phyloP scores from a whole-genome alignment of 2,888 invertebrate species.

The Coecobrya sp. region DNA sequence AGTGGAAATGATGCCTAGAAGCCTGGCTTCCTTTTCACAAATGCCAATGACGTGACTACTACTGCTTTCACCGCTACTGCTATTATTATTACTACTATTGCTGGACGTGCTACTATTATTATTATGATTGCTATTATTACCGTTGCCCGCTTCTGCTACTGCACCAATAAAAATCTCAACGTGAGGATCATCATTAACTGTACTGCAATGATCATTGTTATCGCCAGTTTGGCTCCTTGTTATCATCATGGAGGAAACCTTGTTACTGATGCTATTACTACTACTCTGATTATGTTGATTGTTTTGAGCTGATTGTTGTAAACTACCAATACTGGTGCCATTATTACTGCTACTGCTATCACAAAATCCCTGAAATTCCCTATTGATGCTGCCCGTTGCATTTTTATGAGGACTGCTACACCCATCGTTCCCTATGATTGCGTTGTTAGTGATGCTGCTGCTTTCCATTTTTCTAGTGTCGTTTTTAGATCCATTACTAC shows the following conservation, averaged over 20 bases:
- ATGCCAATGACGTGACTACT: conserved; percentile 48
- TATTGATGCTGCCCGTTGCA: conserved; percentile 41
- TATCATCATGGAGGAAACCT: conserved; percentile 10
- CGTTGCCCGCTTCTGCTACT: background rate
- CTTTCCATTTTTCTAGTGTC: conserved; percentile 34
- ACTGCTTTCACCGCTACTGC: background rate
- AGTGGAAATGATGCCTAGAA: conserved; percentile 95
- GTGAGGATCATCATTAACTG: conserved; percentile 14
- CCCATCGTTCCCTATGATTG: conserved; percentile 1
- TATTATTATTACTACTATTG: conserved; percentile 26
- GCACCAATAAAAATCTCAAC: conserved; percentile 46
- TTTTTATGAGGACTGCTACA: conserved; percentile 19
- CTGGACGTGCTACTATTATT: conserved; percentile 30
- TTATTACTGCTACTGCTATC: conserved; percentile 83
- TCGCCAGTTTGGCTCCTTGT: conserved; percentile 4
- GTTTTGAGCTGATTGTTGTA: conserved; percentile 79
- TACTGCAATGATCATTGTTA: conserved; percentile 37
- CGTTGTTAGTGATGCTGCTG: background rate
- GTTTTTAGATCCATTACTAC: conserved; percentile 21
- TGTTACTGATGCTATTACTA: conserved; percentile 32
- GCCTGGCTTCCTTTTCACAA: conserved; percentile 91
- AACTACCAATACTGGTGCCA: conserved; percentile 41
- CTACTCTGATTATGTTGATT: conserved; percentile 76
- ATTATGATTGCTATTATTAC: conserved; percentile 36
- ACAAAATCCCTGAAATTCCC: conserved; percentile 80